Percentiles rank a stretch among this genome's conserved stretches.
Conservation (phyloP, 2,888 invertebrate genomes). For the Griposia aprilina region DNA sequence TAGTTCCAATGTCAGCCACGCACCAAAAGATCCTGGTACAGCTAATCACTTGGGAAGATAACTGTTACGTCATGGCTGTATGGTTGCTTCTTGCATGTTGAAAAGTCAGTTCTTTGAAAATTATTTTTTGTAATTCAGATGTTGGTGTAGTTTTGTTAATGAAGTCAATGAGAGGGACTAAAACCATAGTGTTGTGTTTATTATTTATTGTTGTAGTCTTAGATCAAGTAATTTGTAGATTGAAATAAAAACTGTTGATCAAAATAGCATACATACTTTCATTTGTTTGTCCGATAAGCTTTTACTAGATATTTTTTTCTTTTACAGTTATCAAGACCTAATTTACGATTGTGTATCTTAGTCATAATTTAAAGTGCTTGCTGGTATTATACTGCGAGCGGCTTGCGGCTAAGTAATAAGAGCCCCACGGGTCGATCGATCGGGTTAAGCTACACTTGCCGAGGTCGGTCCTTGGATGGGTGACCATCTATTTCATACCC, state of each 20-base stretch:
- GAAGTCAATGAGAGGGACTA: conserved; percentile 42
- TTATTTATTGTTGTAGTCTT: conserved; percentile 59
- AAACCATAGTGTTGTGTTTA: conserved; percentile 49
- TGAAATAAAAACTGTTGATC: conserved; percentile 54
- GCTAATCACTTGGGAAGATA: neutral
- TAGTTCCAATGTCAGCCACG: neutral
- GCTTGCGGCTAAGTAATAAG: neutral
- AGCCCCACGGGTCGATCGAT: neutral
- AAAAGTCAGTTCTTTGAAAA: neutral
- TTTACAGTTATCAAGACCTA: too few relatives aligned
- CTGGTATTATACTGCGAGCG: neutral
- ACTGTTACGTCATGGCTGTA: too few relatives aligned
- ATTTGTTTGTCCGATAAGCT: neutral
- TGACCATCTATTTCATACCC: neutral
- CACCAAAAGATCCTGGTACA: neutral
- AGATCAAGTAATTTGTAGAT: conserved; percentile 53
- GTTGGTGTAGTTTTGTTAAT: conserved; percentile 31
- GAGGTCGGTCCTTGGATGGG: neutral
- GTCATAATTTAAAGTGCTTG: too few relatives aligned
- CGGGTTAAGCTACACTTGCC: neutral
- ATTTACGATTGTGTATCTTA: too few relatives aligned
- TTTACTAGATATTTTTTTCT: neutral
- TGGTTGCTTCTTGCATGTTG: conserved; percentile 14
- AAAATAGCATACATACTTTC: conserved; percentile 4
- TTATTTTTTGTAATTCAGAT: neutral